Percentiles rank a stretch among this genome's conserved stretches.
Evolutionary conservation across 2,797 vertebrate genomes (phyloP).

Genomic region (Falco peregrinus): DNA sequence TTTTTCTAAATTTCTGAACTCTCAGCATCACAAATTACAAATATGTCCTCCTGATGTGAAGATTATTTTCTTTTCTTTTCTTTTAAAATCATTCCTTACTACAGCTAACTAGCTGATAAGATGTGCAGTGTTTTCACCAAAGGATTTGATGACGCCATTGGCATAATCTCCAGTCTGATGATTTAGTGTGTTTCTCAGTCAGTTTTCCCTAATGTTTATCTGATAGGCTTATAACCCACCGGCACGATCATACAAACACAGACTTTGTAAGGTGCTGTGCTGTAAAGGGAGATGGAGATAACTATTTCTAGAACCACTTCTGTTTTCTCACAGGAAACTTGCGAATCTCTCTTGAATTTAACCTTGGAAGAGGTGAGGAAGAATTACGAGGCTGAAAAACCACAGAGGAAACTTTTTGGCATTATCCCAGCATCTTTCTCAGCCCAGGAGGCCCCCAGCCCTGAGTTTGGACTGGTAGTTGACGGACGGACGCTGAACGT

Average conservation of each 20-base stretch:
- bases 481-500: conserved; percentile 84
- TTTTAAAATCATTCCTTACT: neutral
- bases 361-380: conserved; percentile 86
- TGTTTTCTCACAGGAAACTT: conserved; percentile 80
- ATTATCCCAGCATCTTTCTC: neutral
- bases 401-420: conserved; percentile 9
- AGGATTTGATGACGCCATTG: neutral
- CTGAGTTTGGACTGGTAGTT: conserved; percentile 84
- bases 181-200: neutral
- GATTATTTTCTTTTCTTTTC: neutral
- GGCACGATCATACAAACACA: neutral
- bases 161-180: neutral
- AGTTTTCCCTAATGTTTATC: neutral
- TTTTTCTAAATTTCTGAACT: neutral
- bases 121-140: neutral
- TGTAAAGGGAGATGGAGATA: neutral
- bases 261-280: neutral
- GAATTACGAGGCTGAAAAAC: conserved; percentile 50
- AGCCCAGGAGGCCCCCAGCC: neutral
- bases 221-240: neutral
- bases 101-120: neutral
- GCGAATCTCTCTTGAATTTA: conserved; percentile 84
- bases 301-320: neutral
- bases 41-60: neutral
- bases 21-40: neutral